Base-by-base conservation (phyloP, 2,888 invertebrate genomes). In the Drosophila mimetica region DNA sequence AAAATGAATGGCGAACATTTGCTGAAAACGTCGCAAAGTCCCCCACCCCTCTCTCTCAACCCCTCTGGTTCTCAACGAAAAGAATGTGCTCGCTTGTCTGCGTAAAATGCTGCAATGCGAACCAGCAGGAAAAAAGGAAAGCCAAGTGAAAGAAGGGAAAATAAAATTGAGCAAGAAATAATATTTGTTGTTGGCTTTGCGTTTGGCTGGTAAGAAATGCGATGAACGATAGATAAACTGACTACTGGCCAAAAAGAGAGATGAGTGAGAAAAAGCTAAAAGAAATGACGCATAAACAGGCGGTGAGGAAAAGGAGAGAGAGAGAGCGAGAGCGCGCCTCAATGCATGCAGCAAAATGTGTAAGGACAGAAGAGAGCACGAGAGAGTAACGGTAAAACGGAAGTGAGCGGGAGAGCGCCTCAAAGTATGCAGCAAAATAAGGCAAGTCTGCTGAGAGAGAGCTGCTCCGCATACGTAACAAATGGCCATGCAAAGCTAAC, bases 61-160 rank as follows among this genome's bases (percentile, higher is more conserved):
- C 44, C 25, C 25, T 14, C 36, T 16, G 16, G 11, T 30, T 61
- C 48, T 39, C 30, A 11, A 22, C 16, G 7, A 53, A 59, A 48
- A 20, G 48, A 60, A 42, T 47, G 30, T 22, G 64, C 57, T 63
- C 48, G 44, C 67, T 74, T 83, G 79, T 75, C 74, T 76, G 79
- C 73, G 75, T 84, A 82, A 88, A 88, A 80, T 87, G 86, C 86
- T 87, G 86, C 86, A 87, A 80, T 87, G 86, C 72, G 71, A 75
- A 71, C 71, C 74, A 73, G 71, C 66, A 72, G 58, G 42, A 44
- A 64, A 71, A 46, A 61, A 70, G 22, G 51, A 36, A 51, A 18
- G 16, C 36, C 25, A 44, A 16, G 63, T 48, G 48, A 46, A 61
- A 41, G 42, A 53, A 60, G 48, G 50, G 28, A 63, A 44, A 48